Evolutionary conservation across 2,888 invertebrate species (phyloP), one percentile per base, ranked within the genome.

Genomic region (Brachypterus glaber): DNA sequence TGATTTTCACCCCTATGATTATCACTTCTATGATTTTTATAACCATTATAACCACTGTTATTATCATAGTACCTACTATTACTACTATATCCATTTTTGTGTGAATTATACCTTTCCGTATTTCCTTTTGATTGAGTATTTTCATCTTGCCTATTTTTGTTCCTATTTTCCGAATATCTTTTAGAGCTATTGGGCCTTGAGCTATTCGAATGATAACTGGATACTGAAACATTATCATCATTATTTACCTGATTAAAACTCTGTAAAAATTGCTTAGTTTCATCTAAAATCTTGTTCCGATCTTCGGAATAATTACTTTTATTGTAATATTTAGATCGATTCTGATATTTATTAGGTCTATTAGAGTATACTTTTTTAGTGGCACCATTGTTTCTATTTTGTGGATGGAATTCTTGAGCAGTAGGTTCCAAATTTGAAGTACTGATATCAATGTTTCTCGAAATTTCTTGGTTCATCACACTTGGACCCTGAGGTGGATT

Each of bases 41-140:
- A 53, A n/a, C 50, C 46, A 39, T 56, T 51, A 45, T 52, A 51
- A 39, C 43, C 45, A 32, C 44, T 55, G 9, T 41, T 50, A 8
- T 53, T 50, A 37, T 50, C 55, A 21, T 47, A 50, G 45, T 44
- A 44, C 17, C 12, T 45, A 16, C 17, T n/a, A n/a, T n/a, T n/a
- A n/a, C n/a, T n/a, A n/a, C n/a, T n/a, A n/a, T n/a, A n/a, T n/a
- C n/a, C n/a, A n/a, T n/a, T n/a, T n/a, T n/a, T n/a, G n/a, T n/a
- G n/a, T n/a, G n/a, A n/a, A n/a, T n/a, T n/a, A n/a, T n/a, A n/a
- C n/a, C n/a, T n/a, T n/a, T n/a, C n/a, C n/a, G n/a, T n/a, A n/a
- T n/a, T n/a, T n/a, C n/a, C n/a, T n/a, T n/a, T n/a, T n/a, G n/a
- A n/a, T n/a, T n/a, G n/a, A n/a, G n/a, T n/a, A n/a, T n/a, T n/a